These are phyloP conservation scores for Elanoides forficatus DNA, from an alignment of 2,113 vertebrate species.

Conservation along the genomic window DNA sequence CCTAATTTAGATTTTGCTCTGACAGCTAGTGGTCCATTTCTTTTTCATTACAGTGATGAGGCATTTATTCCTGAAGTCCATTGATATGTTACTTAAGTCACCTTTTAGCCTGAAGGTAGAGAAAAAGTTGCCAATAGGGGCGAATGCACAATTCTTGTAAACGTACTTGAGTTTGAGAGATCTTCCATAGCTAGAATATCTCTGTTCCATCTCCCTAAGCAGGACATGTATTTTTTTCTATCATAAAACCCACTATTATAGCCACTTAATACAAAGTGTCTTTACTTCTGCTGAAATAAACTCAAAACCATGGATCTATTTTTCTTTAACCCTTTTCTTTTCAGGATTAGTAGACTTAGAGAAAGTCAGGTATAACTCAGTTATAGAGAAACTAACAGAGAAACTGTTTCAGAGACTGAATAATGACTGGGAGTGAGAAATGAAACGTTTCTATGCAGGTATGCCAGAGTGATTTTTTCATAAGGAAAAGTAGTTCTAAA, in stretches of 20 bases:
- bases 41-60: not conserved
- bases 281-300: not conserved
- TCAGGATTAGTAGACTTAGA: not conserved
- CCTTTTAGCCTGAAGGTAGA: not conserved
- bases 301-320: not conserved
- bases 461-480: not conserved
- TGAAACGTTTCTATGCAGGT: not conserved
- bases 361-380: not conserved
- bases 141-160: not conserved
- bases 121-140: not conserved
- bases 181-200: not conserved
- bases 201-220: not conserved
- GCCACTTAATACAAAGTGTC: not conserved
- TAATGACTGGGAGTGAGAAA: not conserved
- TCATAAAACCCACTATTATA: not conserved
- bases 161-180: not conserved
- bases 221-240: not conserved
- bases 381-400: not conserved
- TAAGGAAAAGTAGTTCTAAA: not conserved
- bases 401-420: not conserved
- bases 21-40: constrained; percentile 1
- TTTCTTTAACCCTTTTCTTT: not conserved
- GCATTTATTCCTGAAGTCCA: not conserved
- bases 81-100: not conserved
- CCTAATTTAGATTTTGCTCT: constrained; percentile 13